Evolutionary conservation across 1,140 invertebrate species (phyloP).

Genomic region (Drosophila tsacasi): DNA sequence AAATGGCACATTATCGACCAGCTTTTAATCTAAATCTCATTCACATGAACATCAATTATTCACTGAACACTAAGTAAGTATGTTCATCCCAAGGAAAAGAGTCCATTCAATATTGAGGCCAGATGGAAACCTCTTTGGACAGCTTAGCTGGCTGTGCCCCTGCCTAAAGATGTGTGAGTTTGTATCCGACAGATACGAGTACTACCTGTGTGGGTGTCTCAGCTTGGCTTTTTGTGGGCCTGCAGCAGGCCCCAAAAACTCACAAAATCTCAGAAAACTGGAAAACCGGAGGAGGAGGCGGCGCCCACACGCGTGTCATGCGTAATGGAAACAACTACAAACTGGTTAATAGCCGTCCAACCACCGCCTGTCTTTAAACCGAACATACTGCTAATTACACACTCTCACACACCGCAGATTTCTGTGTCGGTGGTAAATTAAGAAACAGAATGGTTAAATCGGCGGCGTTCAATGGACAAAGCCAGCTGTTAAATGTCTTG

Average conservation of each 20-base stretch:
- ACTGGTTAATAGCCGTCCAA: slow-evolving; percentile 43
- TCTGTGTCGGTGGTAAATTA: slow-evolving; percentile 64
- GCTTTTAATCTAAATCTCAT: too few relatives aligned
- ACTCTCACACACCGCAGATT: slow-evolving; percentile 27
- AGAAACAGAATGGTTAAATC: slow-evolving; percentile 56
- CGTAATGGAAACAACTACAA: slow-evolving; percentile 62
- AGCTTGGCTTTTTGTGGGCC: slow-evolving; percentile 47
- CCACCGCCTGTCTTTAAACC: slow-evolving; percentile 46
- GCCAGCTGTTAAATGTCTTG: slow-evolving; percentile 43
- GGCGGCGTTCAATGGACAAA: slow-evolving; percentile 39
- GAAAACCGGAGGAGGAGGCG: slow-evolving; percentile 19
- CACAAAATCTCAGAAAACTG: slow-evolving; percentile 12
- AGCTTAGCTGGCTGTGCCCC: slow-evolving; percentile 6
- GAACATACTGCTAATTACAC: slow-evolving; percentile 68
- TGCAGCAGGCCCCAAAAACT: slow-evolving; percentile 35
- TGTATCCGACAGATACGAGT: slow-evolving; percentile 20
- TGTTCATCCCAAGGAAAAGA: neutral
- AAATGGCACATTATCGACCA: too few relatives aligned
- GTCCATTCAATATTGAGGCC: neutral
- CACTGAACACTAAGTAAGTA: too few relatives aligned
- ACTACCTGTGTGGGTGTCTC: slow-evolving; percentile 55
- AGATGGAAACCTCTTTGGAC: slow-evolving; percentile 8
- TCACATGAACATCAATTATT: too few relatives aligned
- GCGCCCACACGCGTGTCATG: slow-evolving; percentile 46
- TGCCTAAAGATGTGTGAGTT: slow-evolving; percentile 3